Evolutionary conservation across 2,113 vertebrate genomes (phyloP).

Genomic region (Microtus ochrogaster): DNA sequence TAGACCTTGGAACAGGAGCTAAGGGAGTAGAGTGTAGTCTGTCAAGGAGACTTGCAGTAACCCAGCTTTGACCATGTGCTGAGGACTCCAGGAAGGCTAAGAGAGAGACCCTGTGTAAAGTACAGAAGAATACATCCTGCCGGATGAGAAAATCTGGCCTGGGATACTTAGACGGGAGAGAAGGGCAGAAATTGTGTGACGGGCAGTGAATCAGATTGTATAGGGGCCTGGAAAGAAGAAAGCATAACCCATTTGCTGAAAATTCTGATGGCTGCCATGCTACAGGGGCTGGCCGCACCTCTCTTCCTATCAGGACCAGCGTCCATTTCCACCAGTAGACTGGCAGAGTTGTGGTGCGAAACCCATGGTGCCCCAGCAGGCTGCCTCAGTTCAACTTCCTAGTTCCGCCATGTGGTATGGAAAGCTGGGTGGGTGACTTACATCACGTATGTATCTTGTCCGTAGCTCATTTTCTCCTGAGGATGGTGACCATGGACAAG

Average conservation of each 20-base stretch:
- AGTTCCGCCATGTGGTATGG: background rate
- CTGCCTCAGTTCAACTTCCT: background rate
- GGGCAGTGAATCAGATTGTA: background rate
- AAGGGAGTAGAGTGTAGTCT: background rate
- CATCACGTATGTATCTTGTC: background rate
- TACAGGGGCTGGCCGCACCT: background rate
- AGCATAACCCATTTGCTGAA: background rate
- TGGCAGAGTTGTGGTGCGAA: background rate
- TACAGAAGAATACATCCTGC: no score
- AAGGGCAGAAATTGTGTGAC: fast-evolving
- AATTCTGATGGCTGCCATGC: background rate
- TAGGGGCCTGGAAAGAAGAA: background rate
- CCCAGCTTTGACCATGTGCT: background rate
- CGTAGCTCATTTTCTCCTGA: background rate
- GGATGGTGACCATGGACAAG: background rate
- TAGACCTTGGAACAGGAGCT: background rate
- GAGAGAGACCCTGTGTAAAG: background rate
- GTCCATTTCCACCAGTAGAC: background rate
- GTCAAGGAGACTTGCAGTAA: background rate
- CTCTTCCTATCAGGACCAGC: background rate
- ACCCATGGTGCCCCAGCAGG: background rate
- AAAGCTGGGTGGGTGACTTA: background rate
- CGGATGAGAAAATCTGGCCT: background rate
- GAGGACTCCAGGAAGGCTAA: background rate
- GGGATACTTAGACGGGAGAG: background rate